Conservation (phyloP, 92 coral and sea anemone species). For the Epizoanthus stellaris region DNA sequence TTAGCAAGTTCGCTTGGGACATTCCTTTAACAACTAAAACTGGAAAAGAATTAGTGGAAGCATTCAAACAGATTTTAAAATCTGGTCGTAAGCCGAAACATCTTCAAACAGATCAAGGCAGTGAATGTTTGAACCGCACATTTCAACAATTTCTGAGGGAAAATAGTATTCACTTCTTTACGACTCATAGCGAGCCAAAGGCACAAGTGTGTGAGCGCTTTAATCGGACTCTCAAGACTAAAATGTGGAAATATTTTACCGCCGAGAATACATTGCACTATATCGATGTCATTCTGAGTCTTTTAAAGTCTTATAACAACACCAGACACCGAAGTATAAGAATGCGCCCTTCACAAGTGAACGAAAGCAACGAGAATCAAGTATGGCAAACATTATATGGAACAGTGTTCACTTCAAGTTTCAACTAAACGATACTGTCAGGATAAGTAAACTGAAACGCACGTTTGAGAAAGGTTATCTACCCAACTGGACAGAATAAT, state of each 20-base stretch:
- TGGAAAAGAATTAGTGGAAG: constrained; percentile 31
- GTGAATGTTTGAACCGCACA: constrained; percentile 29
- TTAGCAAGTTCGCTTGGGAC: neutral
- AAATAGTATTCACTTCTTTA: constrained; percentile 19
- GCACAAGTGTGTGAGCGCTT: constrained; percentile 45
- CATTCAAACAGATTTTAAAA: constrained; percentile 29
- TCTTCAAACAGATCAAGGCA: constrained; percentile 47
- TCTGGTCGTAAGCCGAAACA: constrained; percentile 35
- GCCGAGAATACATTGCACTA: constrained; percentile 35
- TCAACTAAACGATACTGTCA: constrained; percentile 40
- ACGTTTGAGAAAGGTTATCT: constrained; percentile 25
- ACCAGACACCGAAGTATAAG: constrained; percentile 46
- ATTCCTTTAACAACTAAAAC: constrained; percentile 43
- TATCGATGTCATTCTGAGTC: constrained; percentile 42
- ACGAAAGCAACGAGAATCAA: constrained; percentile 31
- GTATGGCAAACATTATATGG: neutral
- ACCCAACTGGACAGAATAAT: constrained; percentile 51
- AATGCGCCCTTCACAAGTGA: constrained; percentile 46
- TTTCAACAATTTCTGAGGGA: constrained; percentile 35
- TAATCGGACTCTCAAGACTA: constrained; percentile 45
- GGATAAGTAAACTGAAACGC: constrained; percentile 44
- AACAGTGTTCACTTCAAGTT: constrained; percentile 32
- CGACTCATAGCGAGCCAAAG: constrained; percentile 48
- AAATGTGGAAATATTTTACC: constrained; percentile 51
- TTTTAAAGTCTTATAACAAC: constrained; percentile 44